These are phyloP conservation scores for Tragopan temminckii DNA, from an alignment of 2,797 vertebrate species.

Conservation along the genomic window DNA sequence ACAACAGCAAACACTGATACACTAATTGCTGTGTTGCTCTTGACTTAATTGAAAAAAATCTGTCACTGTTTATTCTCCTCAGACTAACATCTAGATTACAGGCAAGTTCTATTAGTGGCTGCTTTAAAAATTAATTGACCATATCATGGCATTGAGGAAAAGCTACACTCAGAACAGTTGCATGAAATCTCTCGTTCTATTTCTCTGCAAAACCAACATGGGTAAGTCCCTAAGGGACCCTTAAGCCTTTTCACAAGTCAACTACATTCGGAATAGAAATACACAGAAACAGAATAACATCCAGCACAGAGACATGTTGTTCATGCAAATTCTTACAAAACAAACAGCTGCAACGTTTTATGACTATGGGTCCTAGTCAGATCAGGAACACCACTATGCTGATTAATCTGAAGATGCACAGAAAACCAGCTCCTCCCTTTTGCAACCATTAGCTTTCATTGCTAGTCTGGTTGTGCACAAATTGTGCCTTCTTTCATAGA, in stretches of 20 bases:
- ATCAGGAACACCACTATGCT: background rate
- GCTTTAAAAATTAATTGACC: slow-evolving; percentile 59
- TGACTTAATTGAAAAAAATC: slow-evolving; percentile 53
- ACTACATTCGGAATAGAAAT: background rate
- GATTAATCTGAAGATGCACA: background rate
- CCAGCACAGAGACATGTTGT: background rate
- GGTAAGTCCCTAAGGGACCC: background rate
- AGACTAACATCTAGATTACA: slow-evolving; percentile 20
- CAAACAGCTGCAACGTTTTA: background rate
- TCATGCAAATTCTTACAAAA: background rate
- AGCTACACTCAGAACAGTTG: background rate
- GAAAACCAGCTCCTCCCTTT: background rate
- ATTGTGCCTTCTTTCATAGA: background rate
- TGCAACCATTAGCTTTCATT: background rate
- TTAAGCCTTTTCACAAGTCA: background rate
- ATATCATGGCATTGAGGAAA: slow-evolving; percentile 1
- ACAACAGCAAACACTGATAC: background rate
- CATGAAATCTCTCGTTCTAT: slow-evolving; percentile 23
- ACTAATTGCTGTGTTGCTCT: slow-evolving; percentile 17
- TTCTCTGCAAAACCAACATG: slow-evolving; percentile 1
- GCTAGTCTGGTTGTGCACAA: background rate
- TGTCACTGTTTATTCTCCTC: slow-evolving; percentile 40
- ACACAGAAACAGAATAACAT: background rate
- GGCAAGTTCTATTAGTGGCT: slow-evolving; percentile 9
- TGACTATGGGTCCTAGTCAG: background rate